Percentiles rank a stretch among this genome's conserved stretches.
phyloP scores from a whole-genome alignment of 2,113 vertebrate genomes.

The Thryonomys swinderianus region DNA sequence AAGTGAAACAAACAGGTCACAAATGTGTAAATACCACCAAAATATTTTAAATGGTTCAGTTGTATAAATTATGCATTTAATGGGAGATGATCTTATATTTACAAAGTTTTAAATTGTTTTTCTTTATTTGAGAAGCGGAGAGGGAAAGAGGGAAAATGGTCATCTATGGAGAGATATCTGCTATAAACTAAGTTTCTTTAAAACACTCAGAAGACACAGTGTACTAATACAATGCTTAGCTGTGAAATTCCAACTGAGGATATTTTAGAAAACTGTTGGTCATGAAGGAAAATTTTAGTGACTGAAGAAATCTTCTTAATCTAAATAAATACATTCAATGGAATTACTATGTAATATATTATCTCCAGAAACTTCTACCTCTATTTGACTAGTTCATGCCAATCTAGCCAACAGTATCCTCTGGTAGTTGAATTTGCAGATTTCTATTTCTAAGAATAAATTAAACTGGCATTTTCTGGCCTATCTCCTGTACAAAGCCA shows the following conservation, averaged over 20 bases:
- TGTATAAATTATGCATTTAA: conserved; percentile 6
- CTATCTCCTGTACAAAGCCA: not conserved
- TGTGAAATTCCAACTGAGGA: not conserved
- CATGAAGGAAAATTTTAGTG: conserved; percentile 25
- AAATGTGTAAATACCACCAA: no score
- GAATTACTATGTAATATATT: not conserved
- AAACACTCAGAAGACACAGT: not conserved
- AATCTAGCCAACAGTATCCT: conserved; percentile 12
- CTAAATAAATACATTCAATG: not conserved
- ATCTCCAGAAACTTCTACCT: not conserved
- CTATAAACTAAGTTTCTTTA: conserved; percentile 5
- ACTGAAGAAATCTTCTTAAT: conserved; percentile 7
- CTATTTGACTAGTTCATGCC: not conserved
- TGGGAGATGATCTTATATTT: conserved; percentile 4
- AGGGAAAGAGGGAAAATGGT: conserved; percentile 38
- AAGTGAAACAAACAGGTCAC: no score
- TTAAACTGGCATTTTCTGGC: not conserved
- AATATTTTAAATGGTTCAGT: not conserved
- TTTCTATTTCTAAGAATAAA: not conserved
- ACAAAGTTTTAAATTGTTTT: conserved; percentile 7
- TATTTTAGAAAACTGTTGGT: conserved; percentile 27
- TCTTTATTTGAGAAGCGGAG: not conserved
- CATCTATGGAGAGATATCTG: not conserved
- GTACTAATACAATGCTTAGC: not conserved
- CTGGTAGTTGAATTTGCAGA: not conserved